These are phyloP conservation scores for Forbesichthys papilliferus DNA, from an alignment of 2,113 vertebrate genomes.

Conservation along the genomic window DNA sequence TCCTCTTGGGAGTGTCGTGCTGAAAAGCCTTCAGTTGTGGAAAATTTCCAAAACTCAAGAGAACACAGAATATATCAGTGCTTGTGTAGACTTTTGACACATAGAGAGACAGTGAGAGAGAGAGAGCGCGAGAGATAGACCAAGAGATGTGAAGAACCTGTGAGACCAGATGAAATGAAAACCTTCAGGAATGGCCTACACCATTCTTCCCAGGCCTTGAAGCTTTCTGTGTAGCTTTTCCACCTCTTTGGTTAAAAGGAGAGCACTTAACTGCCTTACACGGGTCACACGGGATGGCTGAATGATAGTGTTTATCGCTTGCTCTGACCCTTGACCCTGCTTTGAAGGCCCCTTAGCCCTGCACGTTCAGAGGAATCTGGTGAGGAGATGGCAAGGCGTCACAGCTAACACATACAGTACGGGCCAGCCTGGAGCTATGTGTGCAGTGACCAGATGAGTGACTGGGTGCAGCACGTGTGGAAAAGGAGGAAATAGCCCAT, in stretches of 20 bases:
- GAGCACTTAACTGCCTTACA: conserved; percentile 7
- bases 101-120: conserved; percentile 1
- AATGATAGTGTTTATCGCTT: conserved; percentile 63
- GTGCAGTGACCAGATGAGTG: conserved; percentile 13
- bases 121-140: neutral
- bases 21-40: too few species aligned
- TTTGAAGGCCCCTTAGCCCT: conserved; percentile 61
- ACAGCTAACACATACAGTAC: conserved; percentile 53
- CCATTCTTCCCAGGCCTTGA: too few species aligned
- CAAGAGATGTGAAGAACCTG: neutral
- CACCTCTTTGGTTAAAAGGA: conserved; percentile 5
- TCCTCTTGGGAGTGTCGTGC: too few species aligned
- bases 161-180: neutral
- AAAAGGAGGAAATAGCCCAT: conserved; percentile 17
- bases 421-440: conserved; percentile 41
- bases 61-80: too few species aligned
- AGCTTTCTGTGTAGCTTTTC: conserved; percentile 2
- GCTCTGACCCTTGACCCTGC: conserved; percentile 65
- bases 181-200: neutral
- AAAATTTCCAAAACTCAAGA: too few species aligned
- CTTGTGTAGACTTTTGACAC: too few species aligned
- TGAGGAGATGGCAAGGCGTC: conserved; percentile 66
- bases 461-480: conserved; percentile 21
- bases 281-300: conserved; percentile 4
- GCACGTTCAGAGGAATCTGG: conserved; percentile 66